Evolutionary conservation across 2,113 vertebrate genomes (phyloP).

Genomic region (Scatophagus argus): DNA sequence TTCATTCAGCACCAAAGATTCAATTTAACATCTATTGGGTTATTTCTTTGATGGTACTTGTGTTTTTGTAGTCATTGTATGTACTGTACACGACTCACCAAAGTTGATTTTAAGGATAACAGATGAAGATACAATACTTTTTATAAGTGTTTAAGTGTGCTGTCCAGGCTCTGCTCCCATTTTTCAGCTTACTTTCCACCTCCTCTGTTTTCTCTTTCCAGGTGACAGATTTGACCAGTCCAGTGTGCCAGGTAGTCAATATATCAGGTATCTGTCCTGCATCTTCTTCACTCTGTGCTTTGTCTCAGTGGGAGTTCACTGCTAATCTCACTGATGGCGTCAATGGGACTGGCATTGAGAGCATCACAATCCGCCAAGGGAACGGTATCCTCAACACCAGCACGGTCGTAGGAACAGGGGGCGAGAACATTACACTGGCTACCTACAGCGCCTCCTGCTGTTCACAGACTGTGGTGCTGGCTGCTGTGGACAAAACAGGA

Average conservation of each 20-base stretch:
- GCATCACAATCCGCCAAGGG: conserved; percentile 59
- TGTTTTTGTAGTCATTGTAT: no score
- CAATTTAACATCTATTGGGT: no score
- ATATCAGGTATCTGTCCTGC: conserved; percentile 30
- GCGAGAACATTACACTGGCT: conserved; percentile 57
- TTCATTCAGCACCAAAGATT: no score
- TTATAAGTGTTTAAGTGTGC: no score
- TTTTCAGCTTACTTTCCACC: no score
- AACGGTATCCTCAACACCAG: conserved; percentile 74
- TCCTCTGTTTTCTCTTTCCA: no score
- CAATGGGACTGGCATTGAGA: conserved; percentile 75
- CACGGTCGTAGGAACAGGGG: conserved; percentile 31
- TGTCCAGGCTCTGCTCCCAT: no score
- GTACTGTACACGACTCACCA: no score
- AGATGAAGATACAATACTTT: no score
- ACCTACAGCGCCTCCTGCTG: conserved; percentile 80
- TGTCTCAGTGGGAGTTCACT: conserved; percentile 66
- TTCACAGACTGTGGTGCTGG: conserved; percentile 57
- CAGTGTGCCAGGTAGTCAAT: conserved; percentile 63
- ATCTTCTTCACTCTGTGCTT: conserved; percentile 57
- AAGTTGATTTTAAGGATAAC: no score
- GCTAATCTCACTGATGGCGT: conserved; percentile 73
- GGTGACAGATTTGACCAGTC: conserved; percentile 71
- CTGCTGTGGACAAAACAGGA: conserved; percentile 71
- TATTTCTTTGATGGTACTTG: no score